Conservation (phyloP, 2,113 vertebrate species). For the Mormoops blainvillei region DNA sequence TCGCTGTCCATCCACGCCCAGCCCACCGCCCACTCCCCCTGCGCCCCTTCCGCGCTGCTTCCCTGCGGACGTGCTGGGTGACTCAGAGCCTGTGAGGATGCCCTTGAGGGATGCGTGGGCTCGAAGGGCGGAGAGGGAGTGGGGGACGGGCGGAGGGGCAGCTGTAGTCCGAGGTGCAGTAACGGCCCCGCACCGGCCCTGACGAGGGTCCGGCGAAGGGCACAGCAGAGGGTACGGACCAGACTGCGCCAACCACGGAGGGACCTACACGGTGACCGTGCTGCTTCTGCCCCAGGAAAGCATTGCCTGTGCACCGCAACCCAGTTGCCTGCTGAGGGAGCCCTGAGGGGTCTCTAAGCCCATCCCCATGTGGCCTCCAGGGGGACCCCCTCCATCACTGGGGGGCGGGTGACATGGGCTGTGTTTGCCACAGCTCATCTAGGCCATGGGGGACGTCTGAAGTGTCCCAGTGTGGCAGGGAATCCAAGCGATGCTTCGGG, state of each 20-base stretch:
- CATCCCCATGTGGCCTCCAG: fast-evolving
- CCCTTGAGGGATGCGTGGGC: fast-evolving
- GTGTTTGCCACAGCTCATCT: fast-evolving
- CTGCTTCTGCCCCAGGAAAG: fast-evolving
- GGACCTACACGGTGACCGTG: fast-evolving
- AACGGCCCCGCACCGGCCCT: fast-evolving
- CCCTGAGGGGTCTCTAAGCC: fast-evolving
- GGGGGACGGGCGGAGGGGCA: fast-evolving
- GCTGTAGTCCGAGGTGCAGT: fast-evolving
- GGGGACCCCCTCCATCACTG: fast-evolving
- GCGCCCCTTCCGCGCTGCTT: neutral
- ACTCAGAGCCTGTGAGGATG: neutral
- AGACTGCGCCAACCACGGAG: fast-evolving
- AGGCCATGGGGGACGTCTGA: fast-evolving
- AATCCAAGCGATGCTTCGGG: fast-evolving
- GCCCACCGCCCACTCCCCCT: fast-evolving
- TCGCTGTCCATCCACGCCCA: too few species aligned
- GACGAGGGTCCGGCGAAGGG: neutral
- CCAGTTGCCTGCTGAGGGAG: fast-evolving
- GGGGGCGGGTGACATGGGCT: fast-evolving
- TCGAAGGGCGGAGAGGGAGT: fast-evolving
- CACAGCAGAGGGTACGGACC: too few species aligned
- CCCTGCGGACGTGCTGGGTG: fast-evolving
- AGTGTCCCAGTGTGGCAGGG: neutral
- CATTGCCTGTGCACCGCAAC: fast-evolving